These are phyloP conservation scores for Nannoperca obscura DNA, from an alignment of 2,797 vertebrate genomes.

Conservation along the genomic window DNA sequence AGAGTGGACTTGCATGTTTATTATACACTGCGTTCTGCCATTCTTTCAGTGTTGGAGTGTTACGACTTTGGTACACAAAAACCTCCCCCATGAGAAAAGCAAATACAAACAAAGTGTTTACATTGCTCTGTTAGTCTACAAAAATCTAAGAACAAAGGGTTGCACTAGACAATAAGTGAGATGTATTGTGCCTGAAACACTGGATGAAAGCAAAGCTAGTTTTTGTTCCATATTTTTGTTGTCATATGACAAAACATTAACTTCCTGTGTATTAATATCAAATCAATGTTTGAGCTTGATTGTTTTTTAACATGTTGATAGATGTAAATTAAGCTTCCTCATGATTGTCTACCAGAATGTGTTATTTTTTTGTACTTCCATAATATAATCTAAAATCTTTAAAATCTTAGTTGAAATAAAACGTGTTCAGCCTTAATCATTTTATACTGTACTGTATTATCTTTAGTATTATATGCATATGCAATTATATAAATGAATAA, in stretches of 20 bases:
- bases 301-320: conserved; percentile 52
- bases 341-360: conserved; percentile 41
- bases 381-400: conserved; percentile 44
- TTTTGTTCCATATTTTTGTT: conserved; percentile 2
- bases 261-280: conserved; percentile 25
- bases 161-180: conserved; percentile 35
- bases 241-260: conserved; percentile 18
- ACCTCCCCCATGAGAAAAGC: conserved; percentile 19
- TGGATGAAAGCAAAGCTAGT: conserved; percentile 13
- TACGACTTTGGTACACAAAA: conserved; percentile 1
- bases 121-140: conserved; percentile 24
- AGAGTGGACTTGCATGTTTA: conserved; percentile 18
- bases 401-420: conserved; percentile 37
- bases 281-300: conserved; percentile 35
- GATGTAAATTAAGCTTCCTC: conserved; percentile 49
- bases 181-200: conserved; percentile 37
- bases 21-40: conserved; percentile 14
- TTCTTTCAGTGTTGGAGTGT: background rate
- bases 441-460: conserved; percentile 50
- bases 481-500: conserved; percentile 33
- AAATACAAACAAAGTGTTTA: conserved; percentile 53
- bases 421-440: conserved; percentile 46
- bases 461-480: conserved; percentile 32
- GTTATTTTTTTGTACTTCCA: conserved; percentile 63
- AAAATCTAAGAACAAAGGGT: conserved; percentile 19